These are phyloP conservation scores for Ditula angustiorana DNA, from an alignment of 2,888 invertebrate species.

Conservation along the genomic window DNA sequence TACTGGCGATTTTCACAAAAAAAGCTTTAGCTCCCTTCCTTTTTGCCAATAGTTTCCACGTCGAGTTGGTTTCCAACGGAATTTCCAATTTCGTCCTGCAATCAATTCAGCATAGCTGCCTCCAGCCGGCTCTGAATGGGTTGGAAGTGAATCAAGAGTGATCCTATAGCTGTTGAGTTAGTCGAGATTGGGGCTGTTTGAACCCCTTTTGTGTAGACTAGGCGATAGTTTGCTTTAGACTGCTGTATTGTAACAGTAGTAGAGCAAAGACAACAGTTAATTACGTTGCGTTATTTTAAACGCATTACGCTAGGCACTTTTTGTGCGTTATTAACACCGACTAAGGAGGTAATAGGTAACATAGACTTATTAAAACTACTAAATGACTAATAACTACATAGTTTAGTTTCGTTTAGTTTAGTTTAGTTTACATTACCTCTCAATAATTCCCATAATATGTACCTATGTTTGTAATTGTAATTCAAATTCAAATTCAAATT, in stretches of 20 bases:
- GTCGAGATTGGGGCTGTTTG: background rate
- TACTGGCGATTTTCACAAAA: background rate
- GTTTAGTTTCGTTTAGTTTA: no score
- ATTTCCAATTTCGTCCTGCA: conserved; percentile 3
- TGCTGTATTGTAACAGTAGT: background rate
- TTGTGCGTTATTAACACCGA: no score
- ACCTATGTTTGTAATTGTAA: no score
- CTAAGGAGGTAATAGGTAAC: no score
- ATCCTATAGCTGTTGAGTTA: background rate
- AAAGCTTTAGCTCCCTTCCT: background rate
- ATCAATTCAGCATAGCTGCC: conserved; percentile 4
- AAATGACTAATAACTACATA: no score
- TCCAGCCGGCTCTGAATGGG: background rate
- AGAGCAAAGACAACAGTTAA: no score
- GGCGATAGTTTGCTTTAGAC: background rate
- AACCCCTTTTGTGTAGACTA: background rate
- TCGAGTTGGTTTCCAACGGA: background rate
- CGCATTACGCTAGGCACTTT: no score
- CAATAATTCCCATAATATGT: no score
- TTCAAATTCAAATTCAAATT: no score
- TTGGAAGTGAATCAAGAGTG: conserved; percentile 2
- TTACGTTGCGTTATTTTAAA: no score
- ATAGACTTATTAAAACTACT: no score
- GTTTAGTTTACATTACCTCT: no score
- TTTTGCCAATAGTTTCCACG: background rate